Conservation (phyloP, 2,888 invertebrate species). For the Creontiades dilutus region DNA sequence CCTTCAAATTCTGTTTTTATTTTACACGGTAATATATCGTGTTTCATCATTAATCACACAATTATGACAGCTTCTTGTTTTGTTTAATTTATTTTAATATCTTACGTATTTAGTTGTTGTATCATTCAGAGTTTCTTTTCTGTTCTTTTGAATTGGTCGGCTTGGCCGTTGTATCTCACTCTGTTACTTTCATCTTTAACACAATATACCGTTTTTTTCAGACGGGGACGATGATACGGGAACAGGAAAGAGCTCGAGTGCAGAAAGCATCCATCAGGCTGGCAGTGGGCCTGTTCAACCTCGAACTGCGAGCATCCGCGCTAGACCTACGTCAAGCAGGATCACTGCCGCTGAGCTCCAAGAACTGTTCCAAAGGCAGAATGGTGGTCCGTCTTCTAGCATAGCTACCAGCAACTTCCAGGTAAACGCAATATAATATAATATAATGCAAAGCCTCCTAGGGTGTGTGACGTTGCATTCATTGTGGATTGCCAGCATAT, state of each 20-base stretch:
- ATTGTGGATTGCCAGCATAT: too few species aligned
- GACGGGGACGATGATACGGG: slow-evolving; percentile 79
- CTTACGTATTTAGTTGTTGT: too few species aligned
- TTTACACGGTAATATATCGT: too few species aligned
- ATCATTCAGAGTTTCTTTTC: too few species aligned
- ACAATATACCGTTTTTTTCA: slow-evolving; percentile 17
- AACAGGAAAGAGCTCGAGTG: slow-evolving; percentile 80
- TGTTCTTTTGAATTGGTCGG: too few species aligned
- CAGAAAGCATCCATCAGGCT: slow-evolving; percentile 85
- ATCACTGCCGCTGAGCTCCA: slow-evolving; percentile 95
- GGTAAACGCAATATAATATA: slow-evolving; percentile 67
- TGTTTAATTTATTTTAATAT: too few species aligned
- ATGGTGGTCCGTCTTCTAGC: slow-evolving; percentile 82
- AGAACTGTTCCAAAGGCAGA: slow-evolving; percentile 94
- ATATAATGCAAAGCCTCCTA: too few species aligned
- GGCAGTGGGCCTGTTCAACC: slow-evolving; percentile 80
- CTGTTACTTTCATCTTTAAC: background rate
- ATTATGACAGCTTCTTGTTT: too few species aligned
- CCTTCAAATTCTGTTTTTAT: too few species aligned
- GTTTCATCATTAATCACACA: too few species aligned
- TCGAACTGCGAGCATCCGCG: slow-evolving; percentile 94
- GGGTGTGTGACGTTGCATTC: too few species aligned
- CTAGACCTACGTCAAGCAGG: slow-evolving; percentile 91
- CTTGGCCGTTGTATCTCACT: too few species aligned
- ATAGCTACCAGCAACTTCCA: slow-evolving; percentile 76